These are phyloP conservation scores for Ips nitidus DNA, from an alignment of 1,140 invertebrate species.

Conservation along the genomic window DNA sequence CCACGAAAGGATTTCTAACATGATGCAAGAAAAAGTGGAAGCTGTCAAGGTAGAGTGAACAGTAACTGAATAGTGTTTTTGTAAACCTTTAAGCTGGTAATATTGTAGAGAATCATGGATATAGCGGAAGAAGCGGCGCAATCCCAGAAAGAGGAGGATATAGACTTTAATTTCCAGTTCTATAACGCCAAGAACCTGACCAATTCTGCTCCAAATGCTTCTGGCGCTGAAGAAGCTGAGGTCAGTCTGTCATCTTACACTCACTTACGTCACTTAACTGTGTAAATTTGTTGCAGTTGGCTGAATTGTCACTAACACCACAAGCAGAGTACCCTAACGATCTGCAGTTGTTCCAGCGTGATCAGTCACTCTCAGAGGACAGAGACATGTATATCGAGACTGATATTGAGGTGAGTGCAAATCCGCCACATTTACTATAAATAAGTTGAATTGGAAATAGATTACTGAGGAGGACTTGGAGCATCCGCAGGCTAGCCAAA, in stretches of 20 bases:
- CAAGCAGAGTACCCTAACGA: background rate
- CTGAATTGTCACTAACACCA: too few species aligned
- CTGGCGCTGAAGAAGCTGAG: conserved; percentile 39
- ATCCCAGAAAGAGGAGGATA: conserved; percentile 60
- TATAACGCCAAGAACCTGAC: conserved; percentile 75
- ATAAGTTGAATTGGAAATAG: background rate
- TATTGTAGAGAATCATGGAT: conserved; percentile 73
- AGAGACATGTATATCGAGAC: conserved; percentile 44
- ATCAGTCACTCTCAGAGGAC: conserved; percentile 37
- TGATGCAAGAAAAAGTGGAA: conserved; percentile 83
- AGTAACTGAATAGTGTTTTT: background rate
- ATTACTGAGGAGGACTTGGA: conserved; percentile 38
- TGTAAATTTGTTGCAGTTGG: too few species aligned
- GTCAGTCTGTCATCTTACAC: background rate
- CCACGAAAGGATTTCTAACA: conserved; percentile 73
- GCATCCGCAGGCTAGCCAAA: conserved; percentile 51
- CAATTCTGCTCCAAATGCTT: conserved; percentile 45
- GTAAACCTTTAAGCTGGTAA: background rate
- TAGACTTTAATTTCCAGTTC: conserved; percentile 66
- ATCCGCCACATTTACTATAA: background rate
- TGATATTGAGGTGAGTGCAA: conserved; percentile 38
- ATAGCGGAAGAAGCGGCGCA: conserved; percentile 75
- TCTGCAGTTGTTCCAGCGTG: conserved; percentile 39
- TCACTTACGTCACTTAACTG: too few species aligned
- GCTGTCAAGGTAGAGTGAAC: conserved; percentile 66